Evolutionary conservation across 2,888 invertebrate species (phyloP).

Genomic region (Caenorhabditis doughertyi): DNA sequence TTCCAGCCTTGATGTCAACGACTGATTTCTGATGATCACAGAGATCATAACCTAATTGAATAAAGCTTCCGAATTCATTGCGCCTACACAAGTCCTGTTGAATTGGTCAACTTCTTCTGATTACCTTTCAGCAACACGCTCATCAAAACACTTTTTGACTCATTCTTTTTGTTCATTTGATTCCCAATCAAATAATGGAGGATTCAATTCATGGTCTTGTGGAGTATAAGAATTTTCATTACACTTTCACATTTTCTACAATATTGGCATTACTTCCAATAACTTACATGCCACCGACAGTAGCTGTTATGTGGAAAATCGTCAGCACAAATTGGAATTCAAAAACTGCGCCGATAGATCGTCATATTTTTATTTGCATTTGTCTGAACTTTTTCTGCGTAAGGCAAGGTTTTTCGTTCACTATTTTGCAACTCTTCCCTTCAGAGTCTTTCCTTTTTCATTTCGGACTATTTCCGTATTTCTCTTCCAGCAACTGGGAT

Average conservation of each 20-base stretch:
- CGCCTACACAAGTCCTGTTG: neutral
- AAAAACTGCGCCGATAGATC: slow-evolving; percentile 26
- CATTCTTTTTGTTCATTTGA: neutral
- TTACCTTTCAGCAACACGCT: neutral
- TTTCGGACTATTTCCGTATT: slow-evolving; percentile 38
- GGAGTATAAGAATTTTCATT: slow-evolving; percentile 34
- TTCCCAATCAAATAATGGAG: slow-evolving; percentile 8
- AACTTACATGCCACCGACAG: slow-evolving; percentile 45
- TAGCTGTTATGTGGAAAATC: slow-evolving; percentile 40
- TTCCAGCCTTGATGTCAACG: neutral
- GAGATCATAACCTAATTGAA: neutral
- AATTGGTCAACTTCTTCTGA: neutral
- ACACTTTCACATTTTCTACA: slow-evolving; percentile 50
- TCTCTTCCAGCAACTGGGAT: slow-evolving; percentile 50
- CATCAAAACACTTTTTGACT: slow-evolving; percentile 3
- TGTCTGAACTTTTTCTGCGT: slow-evolving; percentile 31
- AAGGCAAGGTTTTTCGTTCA: slow-evolving; percentile 8
- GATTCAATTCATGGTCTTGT: slow-evolving; percentile 38
- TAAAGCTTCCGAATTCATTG: slow-evolving; percentile 1
- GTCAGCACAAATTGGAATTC: neutral
- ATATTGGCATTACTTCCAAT: slow-evolving; percentile 31
- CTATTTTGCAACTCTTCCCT: neutral
- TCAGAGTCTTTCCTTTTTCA: slow-evolving; percentile 45
- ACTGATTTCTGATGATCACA: slow-evolving; percentile 5
- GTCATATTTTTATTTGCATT: slow-evolving; percentile 34